Evolutionary conservation across 2,888 invertebrate genomes (phyloP).

Genomic region (Charanyca ferruginea): DNA sequence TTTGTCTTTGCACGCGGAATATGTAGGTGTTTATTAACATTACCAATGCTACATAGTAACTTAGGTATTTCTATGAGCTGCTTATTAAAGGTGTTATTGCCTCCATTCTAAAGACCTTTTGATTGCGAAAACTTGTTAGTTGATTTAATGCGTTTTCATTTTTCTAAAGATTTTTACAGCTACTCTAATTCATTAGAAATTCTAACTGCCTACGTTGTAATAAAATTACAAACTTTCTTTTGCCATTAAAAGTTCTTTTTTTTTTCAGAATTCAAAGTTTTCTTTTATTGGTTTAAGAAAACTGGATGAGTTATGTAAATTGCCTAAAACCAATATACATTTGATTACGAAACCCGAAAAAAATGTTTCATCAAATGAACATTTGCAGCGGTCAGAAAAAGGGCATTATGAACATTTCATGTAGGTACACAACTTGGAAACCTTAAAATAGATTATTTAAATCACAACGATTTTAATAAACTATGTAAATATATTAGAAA

Average conservation of each 20-base stretch:
- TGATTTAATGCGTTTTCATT: neutral
- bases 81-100: neutral
- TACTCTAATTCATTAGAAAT: constrained; percentile 1
- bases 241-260: constrained; percentile 23
- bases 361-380: constrained; percentile 23
- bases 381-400: constrained; percentile 12
- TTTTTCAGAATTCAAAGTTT: constrained; percentile 11
- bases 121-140: neutral
- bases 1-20: too few species aligned
- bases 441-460: too few species aligned
- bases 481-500: constrained; percentile 32
- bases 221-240: constrained; percentile 19
- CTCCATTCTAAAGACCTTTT: neutral
- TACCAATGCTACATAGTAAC: too few species aligned
- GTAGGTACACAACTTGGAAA: constrained; percentile 10
- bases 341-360: constrained; percentile 31
- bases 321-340: constrained; percentile 20
- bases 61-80: neutral
- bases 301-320: constrained; percentile 23
- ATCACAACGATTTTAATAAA: too few species aligned
- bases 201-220: constrained; percentile 7
- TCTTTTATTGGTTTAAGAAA: constrained; percentile 17
- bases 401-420: constrained; percentile 26
- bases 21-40: too few species aligned
- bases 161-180: neutral